A percentile compares a stretch with the other conserved stretches of the same genome.
Evolutionary conservation across 2,113 vertebrate species (phyloP).

Genomic region (Addax nasomaculatus): DNA sequence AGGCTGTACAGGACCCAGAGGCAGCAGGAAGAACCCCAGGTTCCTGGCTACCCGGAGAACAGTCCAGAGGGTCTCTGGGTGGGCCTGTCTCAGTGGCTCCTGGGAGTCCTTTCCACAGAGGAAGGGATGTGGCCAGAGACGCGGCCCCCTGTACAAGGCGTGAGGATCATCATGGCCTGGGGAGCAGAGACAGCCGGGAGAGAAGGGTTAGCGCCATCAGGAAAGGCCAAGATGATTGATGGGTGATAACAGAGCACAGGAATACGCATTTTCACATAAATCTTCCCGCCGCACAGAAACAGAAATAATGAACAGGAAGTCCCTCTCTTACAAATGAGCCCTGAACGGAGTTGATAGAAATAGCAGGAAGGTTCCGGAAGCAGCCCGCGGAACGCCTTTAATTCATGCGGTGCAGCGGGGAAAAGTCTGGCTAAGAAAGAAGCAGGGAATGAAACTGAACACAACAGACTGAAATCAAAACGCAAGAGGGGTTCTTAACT

Average conservation of each 20-base stretch:
- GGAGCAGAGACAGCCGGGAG: not conserved
- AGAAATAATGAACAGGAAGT: not conserved
- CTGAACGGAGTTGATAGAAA: not conserved
- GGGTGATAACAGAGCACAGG: not conserved
- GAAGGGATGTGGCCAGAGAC: not conserved
- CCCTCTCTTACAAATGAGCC: not conserved
- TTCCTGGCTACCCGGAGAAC: not conserved
- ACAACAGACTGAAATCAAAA: not conserved
- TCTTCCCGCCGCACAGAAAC: not conserved
- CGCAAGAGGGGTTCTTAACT: not conserved
- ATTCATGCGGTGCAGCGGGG: not conserved
- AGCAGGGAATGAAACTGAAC: not conserved
- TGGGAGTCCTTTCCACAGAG: not conserved
- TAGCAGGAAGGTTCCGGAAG: not conserved
- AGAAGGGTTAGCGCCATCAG: fast-evolving
- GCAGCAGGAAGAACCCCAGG: not conserved
- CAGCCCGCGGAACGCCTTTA: not conserved
- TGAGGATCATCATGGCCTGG: fast-evolving
- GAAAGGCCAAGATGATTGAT: not conserved
- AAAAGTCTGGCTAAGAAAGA: not conserved
- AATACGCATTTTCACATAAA: not conserved
- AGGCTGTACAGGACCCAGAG: not conserved
- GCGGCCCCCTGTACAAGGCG: not conserved
- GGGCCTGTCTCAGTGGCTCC: not conserved
- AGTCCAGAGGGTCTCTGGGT: not conserved